Evolutionary conservation across 30 jellyfish, hydroid and myxozoan species (phyloP), one percentile per base, ranked within the genome.

Genomic region (Cassiopea andromeda): DNA sequence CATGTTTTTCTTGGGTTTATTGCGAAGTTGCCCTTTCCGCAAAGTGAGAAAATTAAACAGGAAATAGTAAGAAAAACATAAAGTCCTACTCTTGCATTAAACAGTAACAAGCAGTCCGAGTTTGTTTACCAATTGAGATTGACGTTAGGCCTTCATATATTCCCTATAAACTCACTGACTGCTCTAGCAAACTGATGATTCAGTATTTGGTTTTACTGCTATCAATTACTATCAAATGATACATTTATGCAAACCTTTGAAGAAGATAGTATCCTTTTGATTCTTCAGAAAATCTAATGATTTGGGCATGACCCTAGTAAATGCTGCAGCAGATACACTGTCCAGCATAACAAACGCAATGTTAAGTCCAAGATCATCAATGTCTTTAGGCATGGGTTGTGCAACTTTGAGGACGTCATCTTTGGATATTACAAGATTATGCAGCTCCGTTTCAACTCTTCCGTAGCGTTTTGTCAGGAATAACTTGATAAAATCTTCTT

Each of bases 271-370:
- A 50, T 81, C 64, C 16, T 77, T 75, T 18, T 54, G 81, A 14
- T 64, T 68, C 46, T 66, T 73, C 44, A 90, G 83, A 1, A 44
- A 45, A 18, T 61, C 76, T 48, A 64, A 74, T n/a, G 97, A 45
- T 58, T 81, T 60, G 43, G 92, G 85, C 87, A 88, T 80, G 68
- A 48, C 64, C 58, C 96, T 79, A 54, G 74, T 73, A 46, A 82
- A 82, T 44, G 82, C 12, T 46, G 74, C 83, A 18, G 91, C 82
- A 2, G 91, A 82, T 44, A 82, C 83, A 27, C 91, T 82, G 71
- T 82, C 91, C 15, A 82, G 73, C 82, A 82, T 68, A 43, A 82
- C 60, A 70, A 82, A 82, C 15, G 91, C 91, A 9, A 82, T 83
- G 47, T 82, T 82, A 12, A 82, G 71, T 15, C 73, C 83, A 45